These are phyloP conservation scores for Hydrochoerus hydrochaeris DNA, from an alignment of 2,113 vertebrate genomes.

Conservation along the genomic window DNA sequence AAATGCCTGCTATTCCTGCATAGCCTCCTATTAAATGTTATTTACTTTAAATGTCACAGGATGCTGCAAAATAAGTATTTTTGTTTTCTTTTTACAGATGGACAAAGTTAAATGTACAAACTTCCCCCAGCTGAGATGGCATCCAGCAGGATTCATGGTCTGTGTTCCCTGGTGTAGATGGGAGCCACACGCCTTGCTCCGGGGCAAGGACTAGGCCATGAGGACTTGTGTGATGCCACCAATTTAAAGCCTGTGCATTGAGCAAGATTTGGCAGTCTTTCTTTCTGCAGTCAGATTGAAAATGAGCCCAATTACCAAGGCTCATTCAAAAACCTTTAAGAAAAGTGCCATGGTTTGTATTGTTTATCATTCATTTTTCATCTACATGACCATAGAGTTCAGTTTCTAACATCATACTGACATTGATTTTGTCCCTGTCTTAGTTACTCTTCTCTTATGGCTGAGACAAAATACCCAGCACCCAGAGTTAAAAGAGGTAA, in stretches of 20 bases:
- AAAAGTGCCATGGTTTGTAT: not conserved
- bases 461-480: not conserved
- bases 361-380: constrained; percentile 44
- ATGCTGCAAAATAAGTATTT: not conserved
- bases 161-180: not conserved
- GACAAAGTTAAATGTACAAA: not conserved
- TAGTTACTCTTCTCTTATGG: not conserved
- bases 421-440: not conserved
- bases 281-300: not conserved
- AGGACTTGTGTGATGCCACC: not conserved
- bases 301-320: not conserved
- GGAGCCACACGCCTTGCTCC: not conserved
- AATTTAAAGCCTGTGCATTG: not conserved
- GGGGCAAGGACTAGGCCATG: accelerated
- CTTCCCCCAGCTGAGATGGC: not conserved
- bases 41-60: not conserved
- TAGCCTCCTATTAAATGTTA: not conserved
- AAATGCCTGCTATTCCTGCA: not conserved
- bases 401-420: not conserved
- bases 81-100: not conserved
- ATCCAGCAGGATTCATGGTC: not conserved
- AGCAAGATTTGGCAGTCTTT: not conserved
- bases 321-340: not conserved
- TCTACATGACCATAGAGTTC: not conserved
- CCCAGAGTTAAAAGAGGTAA: not conserved